Conservation (phyloP, 53 echinoderm and acorn worm species). For the Mesocentrotus franciscanus region DNA sequence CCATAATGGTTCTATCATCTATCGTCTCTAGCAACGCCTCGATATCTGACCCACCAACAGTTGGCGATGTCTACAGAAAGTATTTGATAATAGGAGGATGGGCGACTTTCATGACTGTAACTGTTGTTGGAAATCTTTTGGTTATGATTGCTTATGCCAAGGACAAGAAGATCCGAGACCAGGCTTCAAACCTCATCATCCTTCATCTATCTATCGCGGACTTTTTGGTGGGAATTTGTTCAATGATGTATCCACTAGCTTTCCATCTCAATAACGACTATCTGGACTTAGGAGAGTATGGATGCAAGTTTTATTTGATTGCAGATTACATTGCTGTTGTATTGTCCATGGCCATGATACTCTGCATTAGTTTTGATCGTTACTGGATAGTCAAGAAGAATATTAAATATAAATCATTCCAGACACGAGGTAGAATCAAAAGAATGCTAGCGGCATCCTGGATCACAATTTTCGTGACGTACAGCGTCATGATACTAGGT, state of each 20-base stretch:
- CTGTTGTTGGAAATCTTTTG: background rate
- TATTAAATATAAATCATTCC: background rate
- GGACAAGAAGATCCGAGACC: background rate
- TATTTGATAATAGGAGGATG: background rate
- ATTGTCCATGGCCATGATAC: background rate
- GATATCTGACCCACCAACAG: background rate
- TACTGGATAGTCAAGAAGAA: background rate
- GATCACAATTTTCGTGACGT: background rate
- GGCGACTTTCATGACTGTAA: slow-evolving; percentile 5
- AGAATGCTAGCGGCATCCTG: background rate
- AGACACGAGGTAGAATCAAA: background rate
- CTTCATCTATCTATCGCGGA: slow-evolving; percentile 24
- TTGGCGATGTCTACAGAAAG: background rate
- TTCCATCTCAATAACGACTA: background rate
- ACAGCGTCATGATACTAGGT: background rate
- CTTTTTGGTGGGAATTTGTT: background rate
- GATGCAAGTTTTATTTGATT: background rate
- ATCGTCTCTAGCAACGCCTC: background rate
- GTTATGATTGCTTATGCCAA: slow-evolving; percentile 8
- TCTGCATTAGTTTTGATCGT: slow-evolving; percentile 1
- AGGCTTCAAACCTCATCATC: background rate
- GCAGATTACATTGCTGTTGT: background rate
- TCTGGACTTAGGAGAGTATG: background rate
- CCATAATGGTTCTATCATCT: background rate
- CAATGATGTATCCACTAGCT: background rate